Evolutionary conservation across 2,888 invertebrate species (phyloP).

Genomic region (Lithophane semibrunnea): DNA sequence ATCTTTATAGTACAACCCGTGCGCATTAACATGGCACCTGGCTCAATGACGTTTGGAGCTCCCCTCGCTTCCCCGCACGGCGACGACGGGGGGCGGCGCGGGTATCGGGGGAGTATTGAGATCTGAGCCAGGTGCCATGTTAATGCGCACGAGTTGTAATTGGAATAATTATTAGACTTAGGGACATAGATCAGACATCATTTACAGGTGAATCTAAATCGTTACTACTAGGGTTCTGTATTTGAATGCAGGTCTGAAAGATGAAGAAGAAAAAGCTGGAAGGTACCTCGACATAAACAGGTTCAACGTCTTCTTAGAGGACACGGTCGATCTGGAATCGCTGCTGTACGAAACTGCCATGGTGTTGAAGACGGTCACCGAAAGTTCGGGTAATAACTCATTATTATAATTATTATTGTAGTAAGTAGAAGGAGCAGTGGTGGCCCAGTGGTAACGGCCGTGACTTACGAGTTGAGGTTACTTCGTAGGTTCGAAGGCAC

Average conservation of each 20-base stretch:
- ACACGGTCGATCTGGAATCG: constrained; percentile 89
- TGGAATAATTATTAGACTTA: not conserved
- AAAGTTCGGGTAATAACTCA: constrained; percentile 86
- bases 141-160: too few species aligned
- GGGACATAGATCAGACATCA: not conserved
- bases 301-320: constrained; percentile 89
- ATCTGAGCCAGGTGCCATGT: too few species aligned
- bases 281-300: constrained; percentile 85
- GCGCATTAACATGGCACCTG: too few species aligned
- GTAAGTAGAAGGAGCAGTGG: not conserved
- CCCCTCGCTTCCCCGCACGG: too few species aligned
- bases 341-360: constrained; percentile 90
- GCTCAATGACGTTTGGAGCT: too few species aligned
- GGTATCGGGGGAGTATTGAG: too few species aligned
- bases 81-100: too few species aligned
- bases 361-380: constrained; percentile 89
- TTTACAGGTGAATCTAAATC: not conserved
- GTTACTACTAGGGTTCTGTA: not conserved
- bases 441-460: too few species aligned
- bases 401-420: not conserved
- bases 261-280: constrained; percentile 78
- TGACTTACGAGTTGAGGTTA: too few species aligned
- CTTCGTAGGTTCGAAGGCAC: too few species aligned
- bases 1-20: too few species aligned
- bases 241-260: constrained; percentile 67